These are phyloP conservation scores for Nerophis ophidion DNA, from an alignment of 2,113 vertebrate species.

Conservation along the genomic window DNA sequence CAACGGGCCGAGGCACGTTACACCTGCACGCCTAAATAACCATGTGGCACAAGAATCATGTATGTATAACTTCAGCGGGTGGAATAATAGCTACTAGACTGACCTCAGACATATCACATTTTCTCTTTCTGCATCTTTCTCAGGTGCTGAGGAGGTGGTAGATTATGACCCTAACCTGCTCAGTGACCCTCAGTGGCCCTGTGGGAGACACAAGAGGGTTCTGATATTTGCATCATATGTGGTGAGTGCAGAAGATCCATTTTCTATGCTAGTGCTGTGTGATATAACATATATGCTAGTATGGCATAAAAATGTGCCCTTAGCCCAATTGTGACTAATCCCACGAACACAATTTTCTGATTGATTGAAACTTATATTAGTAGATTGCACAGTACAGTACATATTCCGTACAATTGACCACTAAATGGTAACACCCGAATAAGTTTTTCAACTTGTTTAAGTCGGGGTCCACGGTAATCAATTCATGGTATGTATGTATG, in stretches of 20 bases:
- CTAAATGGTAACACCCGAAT: too few species aligned
- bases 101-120: neutral
- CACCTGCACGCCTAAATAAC: slow-evolving; percentile 71
- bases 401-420: too few species aligned
- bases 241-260: slow-evolving; percentile 65
- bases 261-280: neutral
- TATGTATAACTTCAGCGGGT: slow-evolving; percentile 41
- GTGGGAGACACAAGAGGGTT: slow-evolving; percentile 94
- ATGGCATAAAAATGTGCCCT: too few species aligned
- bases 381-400: too few species aligned
- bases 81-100: neutral
- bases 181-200: slow-evolving; percentile 96
- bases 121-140: neutral
- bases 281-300: too few species aligned
- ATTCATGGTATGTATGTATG: too few species aligned
- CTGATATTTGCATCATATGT: slow-evolving; percentile 97
- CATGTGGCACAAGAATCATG: slow-evolving; percentile 71
- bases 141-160: slow-evolving; percentile 74
- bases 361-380: too few species aligned
- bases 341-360: too few species aligned
- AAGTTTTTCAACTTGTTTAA: too few species aligned
- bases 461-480: too few species aligned
- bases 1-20: slow-evolving; percentile 67
- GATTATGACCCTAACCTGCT: slow-evolving; percentile 94
- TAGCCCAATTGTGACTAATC: too few species aligned